Evolutionary conservation across 2,113 vertebrate species (phyloP).

Genomic region (Agelaius phoeniceus): DNA sequence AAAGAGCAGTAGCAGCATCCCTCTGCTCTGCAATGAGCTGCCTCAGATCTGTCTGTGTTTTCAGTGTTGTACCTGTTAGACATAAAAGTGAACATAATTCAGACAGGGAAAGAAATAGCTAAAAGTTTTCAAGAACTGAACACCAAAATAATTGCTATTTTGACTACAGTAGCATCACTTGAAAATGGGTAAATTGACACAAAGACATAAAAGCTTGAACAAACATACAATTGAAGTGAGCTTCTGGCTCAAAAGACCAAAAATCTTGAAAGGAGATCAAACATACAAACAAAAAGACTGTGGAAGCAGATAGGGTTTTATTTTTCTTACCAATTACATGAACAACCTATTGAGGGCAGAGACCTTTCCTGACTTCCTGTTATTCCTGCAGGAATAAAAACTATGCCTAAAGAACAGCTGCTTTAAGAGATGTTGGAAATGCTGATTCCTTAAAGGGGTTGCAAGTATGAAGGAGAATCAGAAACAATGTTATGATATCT

Average conservation of each 20-base stretch:
- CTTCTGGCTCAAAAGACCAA: not conserved
- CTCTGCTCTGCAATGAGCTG: not conserved
- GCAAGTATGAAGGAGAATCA: not conserved
- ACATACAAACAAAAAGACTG: not conserved
- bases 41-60: not conserved
- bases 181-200: slow-evolving; percentile 17
- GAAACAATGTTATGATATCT: not conserved
- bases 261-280: slow-evolving; percentile 43
- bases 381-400: not conserved
- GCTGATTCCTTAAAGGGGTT: not conserved
- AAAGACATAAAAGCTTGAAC: slow-evolving; percentile 26
- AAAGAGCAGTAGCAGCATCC: not conserved
- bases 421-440: not conserved
- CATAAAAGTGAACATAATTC: slow-evolving; percentile 38
- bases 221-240: not conserved
- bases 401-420: not conserved
- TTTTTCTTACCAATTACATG: slow-evolving; percentile 45
- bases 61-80: not conserved
- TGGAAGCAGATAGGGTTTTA: not conserved
- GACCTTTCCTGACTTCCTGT: slow-evolving; percentile 9
- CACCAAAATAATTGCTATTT: slow-evolving; percentile 54
- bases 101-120: not conserved
- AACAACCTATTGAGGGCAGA: slow-evolving; percentile 40
- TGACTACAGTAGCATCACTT: slow-evolving; percentile 13
- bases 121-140: slow-evolving; percentile 5